These are phyloP conservation scores for Crenichthys baileyi DNA, from an alignment of 2,797 vertebrate species.

Conservation along the genomic window DNA sequence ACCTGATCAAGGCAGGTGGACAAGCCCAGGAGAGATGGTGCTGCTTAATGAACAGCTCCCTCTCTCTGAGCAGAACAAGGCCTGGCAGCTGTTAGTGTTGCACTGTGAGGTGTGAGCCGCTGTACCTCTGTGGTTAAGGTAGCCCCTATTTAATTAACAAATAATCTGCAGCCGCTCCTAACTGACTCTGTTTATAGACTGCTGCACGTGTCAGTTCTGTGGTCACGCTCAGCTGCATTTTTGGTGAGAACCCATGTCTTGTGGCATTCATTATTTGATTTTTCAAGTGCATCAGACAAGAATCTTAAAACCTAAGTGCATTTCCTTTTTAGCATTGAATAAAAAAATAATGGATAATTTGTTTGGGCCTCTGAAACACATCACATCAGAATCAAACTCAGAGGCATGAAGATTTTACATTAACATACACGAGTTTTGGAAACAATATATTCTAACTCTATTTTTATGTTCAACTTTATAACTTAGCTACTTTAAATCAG, in stretches of 20 bases:
- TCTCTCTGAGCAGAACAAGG: slow-evolving; percentile 75
- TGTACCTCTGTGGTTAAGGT: slow-evolving; percentile 73
- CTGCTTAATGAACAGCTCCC: slow-evolving; percentile 83
- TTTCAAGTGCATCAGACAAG: slow-evolving; percentile 13
- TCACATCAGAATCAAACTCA: too few relatives aligned
- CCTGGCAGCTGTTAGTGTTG: slow-evolving; percentile 84
- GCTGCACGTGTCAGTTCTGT: slow-evolving; percentile 62
- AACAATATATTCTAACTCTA: not conserved
- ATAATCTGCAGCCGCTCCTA: slow-evolving; percentile 82
- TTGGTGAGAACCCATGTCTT: slow-evolving; percentile 56
- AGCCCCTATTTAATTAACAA: slow-evolving; percentile 86
- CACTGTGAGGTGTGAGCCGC: slow-evolving; percentile 76
- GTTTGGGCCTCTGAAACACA: slow-evolving; percentile 7
- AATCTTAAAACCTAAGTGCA: not conserved
- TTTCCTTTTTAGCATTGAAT: not conserved
- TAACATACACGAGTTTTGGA: not conserved
- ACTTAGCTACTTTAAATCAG: not conserved
- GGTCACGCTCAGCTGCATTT: slow-evolving; percentile 67
- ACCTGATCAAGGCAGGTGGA: slow-evolving; percentile 88
- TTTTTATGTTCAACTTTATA: not conserved
- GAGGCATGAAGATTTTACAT: not conserved
- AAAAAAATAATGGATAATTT: not conserved
- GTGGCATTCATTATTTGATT: slow-evolving; percentile 38
- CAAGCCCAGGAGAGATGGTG: slow-evolving; percentile 82
- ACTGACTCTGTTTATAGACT: slow-evolving; percentile 79